A percentile compares a stretch with the other conserved stretches of the same genome.
These are phyloP conservation scores for Ciconia boyciana DNA, from an alignment of 2,113 vertebrate genomes.

Conservation along the genomic window DNA sequence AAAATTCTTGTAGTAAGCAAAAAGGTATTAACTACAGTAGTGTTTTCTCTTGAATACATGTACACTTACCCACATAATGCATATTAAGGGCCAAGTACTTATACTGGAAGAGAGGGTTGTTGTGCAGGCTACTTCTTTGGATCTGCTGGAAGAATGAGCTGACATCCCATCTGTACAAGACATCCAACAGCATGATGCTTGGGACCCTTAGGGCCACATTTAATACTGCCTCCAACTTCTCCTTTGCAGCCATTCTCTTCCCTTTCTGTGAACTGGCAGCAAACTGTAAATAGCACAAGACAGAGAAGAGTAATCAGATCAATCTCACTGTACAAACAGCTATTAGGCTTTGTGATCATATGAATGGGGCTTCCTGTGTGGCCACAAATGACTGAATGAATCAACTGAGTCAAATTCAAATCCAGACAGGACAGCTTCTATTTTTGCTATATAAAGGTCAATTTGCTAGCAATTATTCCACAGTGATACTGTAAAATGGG, in stretches of 20 bases:
- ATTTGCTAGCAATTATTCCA: constrained; percentile 4
- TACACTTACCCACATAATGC: constrained; percentile 94
- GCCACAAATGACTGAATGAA: constrained; percentile 36
- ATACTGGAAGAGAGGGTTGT: constrained; percentile 97
- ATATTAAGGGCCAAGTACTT: constrained; percentile 98
- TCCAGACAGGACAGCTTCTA: background rate
- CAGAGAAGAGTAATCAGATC: constrained; percentile 54
- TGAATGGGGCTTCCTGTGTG: constrained; percentile 1
- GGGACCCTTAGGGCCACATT: constrained; percentile 97
- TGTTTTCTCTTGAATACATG: background rate
- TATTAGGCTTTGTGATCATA: constrained; percentile 38
- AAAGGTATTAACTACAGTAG: background rate
- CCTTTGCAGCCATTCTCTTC: constrained; percentile 88
- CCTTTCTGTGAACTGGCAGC: constrained; percentile 44
- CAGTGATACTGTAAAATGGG: background rate
- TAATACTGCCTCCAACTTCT: constrained; percentile 91
- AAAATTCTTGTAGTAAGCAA: background rate
- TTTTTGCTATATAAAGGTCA: constrained; percentile 8
- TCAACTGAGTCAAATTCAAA: constrained; percentile 4
- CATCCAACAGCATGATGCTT: constrained; percentile 97
- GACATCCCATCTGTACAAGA: constrained; percentile 97
- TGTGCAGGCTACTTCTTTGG: constrained; percentile 95
- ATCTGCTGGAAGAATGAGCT: constrained; percentile 99
- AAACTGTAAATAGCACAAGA: constrained; percentile 69
- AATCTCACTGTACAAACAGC: constrained; percentile 47